Evolutionary conservation across 2,888 invertebrate genomes (phyloP), one percentile per base, ranked within the genome.

Genomic region (Drosophila eohydei): DNA sequence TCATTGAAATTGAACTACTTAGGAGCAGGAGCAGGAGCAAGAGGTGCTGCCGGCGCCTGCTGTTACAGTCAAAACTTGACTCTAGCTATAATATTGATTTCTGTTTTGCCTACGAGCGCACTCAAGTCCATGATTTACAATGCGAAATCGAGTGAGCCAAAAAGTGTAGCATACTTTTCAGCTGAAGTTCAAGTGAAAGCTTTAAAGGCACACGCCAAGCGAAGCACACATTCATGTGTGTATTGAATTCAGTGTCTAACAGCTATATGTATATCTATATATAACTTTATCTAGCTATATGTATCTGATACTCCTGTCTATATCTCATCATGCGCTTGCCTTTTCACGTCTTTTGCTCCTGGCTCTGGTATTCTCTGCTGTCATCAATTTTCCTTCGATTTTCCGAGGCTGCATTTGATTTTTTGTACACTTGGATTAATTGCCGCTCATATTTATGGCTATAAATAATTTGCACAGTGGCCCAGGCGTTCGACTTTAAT

Each of bases 401-500:
- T 82, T 75, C 66, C 65, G 64, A 71, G 71, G 41, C 59, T 38
- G 48, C 57, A 48, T 63, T 75, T 65, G 70, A 50, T 57, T 57
- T 60, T 54, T 56, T 21, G 28, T 43, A 2, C 32, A 41, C 76
- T 81, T 71, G 77, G 87, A 84, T 84, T 79, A 84, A 84, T 68
- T 52, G 60, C 28, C 60, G 54, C 52, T 76, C 71, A 84, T 89
- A 87, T 87, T 84, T 84, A 89, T 84, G 64, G 68, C 59, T 70
- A 76, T 81, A 80, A 89, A 89, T 90, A 82, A 87, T 89, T 87
- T 72, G 71, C 62, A 40, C 71, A 65, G 57, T 50, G 66, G 67
- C 51, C 38, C 68, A 48, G 51, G 65, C 71, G 80, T 59, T 87
- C 89, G 74, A 90, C 84, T 90, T 89, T 87, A 90, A 89, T 85